A percentile compares a stretch with the other conserved stretches of the same genome.
Evolutionary conservation across 2,113 vertebrate genomes (phyloP).

Genomic region (Calidris pugnax): DNA sequence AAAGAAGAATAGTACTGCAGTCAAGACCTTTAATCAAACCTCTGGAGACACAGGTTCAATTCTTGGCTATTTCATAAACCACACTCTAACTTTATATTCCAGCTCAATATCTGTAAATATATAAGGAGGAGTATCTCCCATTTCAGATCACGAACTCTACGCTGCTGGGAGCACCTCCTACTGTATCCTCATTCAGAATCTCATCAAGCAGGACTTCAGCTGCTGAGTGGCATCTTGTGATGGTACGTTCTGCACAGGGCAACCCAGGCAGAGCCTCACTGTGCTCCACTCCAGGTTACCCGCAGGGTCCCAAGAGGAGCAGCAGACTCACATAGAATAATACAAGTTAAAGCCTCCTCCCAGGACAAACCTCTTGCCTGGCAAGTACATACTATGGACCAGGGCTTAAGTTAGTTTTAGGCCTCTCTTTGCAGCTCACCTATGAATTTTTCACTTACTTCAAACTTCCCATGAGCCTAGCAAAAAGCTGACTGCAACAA

Average conservation of each 20-base stretch:
- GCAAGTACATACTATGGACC: not conserved
- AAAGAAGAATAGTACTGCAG: not conserved
- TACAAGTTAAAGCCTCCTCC: not conserved
- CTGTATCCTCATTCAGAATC: not conserved
- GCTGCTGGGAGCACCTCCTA: not conserved
- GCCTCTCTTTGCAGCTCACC: not conserved
- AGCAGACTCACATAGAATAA: not conserved
- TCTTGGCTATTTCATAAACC: not conserved
- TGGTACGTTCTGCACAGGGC: not conserved
- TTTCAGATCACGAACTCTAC: not conserved
- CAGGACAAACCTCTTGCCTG: not conserved
- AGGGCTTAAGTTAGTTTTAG: not conserved
- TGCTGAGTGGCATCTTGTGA: not conserved
- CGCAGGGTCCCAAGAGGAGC: not conserved
- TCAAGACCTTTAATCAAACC: not conserved
- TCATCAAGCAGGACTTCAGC: not conserved
- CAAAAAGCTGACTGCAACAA: not conserved
- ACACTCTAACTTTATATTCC: not conserved
- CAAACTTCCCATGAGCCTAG: not conserved
- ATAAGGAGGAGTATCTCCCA: not conserved
- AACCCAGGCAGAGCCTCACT: not conserved
- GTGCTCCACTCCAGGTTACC: not conserved
- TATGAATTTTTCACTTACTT: not conserved
- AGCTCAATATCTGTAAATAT: not conserved
- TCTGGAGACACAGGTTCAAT: not conserved